Evolutionary conservation across 37 sponge, comb jelly and placozoan genomes (phyloP), one percentile per base, ranked within the genome.

Genomic region (Haliclona indistincta): DNA sequence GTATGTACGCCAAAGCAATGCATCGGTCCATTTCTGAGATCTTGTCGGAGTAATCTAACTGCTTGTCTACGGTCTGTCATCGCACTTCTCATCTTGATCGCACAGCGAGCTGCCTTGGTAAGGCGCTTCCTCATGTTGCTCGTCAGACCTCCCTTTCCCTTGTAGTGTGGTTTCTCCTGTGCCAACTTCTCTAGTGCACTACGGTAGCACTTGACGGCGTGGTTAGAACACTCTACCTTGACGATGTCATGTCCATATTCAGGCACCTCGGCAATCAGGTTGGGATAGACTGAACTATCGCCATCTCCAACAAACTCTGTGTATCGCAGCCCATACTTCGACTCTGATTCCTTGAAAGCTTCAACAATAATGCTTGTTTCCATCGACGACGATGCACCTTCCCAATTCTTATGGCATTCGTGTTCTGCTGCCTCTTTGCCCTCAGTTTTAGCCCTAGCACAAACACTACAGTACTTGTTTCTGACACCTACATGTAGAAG

Each of bases 401-500:
- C 60, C 60, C 60, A 58, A 58, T 58, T 58, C n/a, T 58, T 58
- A 23, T 58, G 13, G 60, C 60, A 58, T 6, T 58, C 60, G n/a
- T 58, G 60, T 43, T 34, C 22, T 1, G 47, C 49, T 22, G 19
- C 32, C 1, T 25, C 54, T 33, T 15, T 25, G 17, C 52, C 72
- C 5, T 25, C 38, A 23, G 19, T 58, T 36, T 34, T 56, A 13
- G 33, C 34, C 17, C 20, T 35, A 41, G 67, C 62, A 64, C 77
- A 76, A 15, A 76, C 62, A 64, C 35, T 40, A 37, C 77, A 76
- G 54, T 38, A 76, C 64, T 76, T 76, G 33, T 63, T 76, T 1
- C 54, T 30, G 4, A 76, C 67, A 6, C 66, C 77, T 13, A 76
- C 23, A 63, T 51, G 33, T 13, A 76, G 62, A 20, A 76, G 54